These are phyloP conservation scores for Masnerella sp. DNA, from an alignment of 2,888 invertebrate genomes.

Conservation along the genomic window DNA sequence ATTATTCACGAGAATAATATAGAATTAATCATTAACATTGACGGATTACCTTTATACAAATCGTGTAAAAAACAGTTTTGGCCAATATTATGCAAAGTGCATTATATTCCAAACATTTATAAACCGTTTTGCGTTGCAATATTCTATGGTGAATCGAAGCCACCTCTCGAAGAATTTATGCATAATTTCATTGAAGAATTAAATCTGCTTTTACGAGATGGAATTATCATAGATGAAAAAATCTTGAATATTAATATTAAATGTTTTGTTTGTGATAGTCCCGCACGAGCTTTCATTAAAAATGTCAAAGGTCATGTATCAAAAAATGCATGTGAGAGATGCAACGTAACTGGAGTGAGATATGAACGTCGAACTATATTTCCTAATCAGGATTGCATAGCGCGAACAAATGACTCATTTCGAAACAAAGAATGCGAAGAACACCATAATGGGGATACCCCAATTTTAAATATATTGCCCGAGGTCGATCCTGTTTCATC, in stretches of 20 bases:
- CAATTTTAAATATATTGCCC: slow-evolving; percentile 5
- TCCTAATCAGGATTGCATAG: neutral
- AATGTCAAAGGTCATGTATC: neutral
- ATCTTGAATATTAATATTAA: neutral
- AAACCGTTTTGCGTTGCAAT: neutral
- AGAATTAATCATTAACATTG: neutral
- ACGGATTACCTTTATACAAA: neutral
- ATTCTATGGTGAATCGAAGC: neutral
- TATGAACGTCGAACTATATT: neutral
- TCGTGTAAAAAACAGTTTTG: neutral
- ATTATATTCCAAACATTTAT: neutral
- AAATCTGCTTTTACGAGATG: neutral
- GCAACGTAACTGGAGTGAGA: neutral
- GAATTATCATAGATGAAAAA: neutral
- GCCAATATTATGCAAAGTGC: neutral
- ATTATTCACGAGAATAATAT: neutral
- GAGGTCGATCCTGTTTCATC: slow-evolving; percentile 2
- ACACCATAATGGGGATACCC: slow-evolving; percentile 16
- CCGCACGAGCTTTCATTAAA: neutral
- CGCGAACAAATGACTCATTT: slow-evolving; percentile 17
- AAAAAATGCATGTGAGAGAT: neutral
- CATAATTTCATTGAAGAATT: neutral
- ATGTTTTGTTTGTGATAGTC: neutral
- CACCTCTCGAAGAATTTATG: neutral
- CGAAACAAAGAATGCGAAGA: slow-evolving; percentile 4